Evolutionary conservation across 2,888 invertebrate species (phyloP).

Genomic region (Apamea crenata): DNA sequence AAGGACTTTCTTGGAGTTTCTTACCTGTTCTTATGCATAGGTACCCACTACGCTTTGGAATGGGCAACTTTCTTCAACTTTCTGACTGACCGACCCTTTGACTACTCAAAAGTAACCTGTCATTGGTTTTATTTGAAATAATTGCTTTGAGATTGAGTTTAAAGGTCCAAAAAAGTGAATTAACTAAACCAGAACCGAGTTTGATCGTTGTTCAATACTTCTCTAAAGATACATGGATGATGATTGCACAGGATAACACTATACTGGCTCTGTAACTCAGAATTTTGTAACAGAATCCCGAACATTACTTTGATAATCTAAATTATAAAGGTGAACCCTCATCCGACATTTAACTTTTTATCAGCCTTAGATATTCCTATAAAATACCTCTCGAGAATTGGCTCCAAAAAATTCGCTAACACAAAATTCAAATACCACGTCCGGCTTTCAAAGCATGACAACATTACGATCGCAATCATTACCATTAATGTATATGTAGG

Average conservation of each 20-base stretch:
- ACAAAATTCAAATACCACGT: slow-evolving; percentile 57
- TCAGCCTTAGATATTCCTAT: background rate
- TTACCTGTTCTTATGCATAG: too few species aligned
- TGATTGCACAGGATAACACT: background rate
- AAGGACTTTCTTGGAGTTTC: too few species aligned
- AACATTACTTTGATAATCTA: background rate
- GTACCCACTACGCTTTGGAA: too few species aligned
- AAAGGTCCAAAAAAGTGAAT: background rate
- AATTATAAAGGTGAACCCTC: background rate
- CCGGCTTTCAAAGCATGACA: slow-evolving; percentile 50
- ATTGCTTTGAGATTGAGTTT: too few species aligned
- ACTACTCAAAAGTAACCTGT: too few species aligned
- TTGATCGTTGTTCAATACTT: background rate
- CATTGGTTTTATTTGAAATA: too few species aligned
- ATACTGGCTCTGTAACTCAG: background rate
- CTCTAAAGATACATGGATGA: background rate
- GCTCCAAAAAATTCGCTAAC: slow-evolving; percentile 27
- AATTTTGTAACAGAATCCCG: background rate
- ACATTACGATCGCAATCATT: slow-evolving; percentile 61
- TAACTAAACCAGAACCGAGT: background rate
- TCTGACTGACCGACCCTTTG: too few species aligned
- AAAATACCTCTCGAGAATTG: slow-evolving; percentile 14
- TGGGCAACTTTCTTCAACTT: too few species aligned
- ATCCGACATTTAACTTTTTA: background rate
- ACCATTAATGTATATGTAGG: slow-evolving; percentile 59